Base-by-base conservation (phyloP, 2,797 vertebrate genomes). In the Percopsis omiscomaycus region DNA sequence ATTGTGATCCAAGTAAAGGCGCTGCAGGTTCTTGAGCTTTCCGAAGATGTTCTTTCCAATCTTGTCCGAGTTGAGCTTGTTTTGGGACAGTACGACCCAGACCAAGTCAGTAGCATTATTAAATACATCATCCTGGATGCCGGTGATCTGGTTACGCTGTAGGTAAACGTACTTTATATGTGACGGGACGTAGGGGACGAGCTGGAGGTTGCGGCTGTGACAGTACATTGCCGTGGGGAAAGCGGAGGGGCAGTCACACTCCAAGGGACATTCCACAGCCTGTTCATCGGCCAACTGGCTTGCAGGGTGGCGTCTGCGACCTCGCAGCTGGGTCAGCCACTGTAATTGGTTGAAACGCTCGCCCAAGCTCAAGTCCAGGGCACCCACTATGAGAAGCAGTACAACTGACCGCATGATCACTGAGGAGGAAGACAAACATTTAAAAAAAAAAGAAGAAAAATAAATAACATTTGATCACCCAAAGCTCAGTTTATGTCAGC, bases 141-240 rank as follows among this genome's bases (percentile, higher is more conserved):
- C 89, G 1, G 93, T 91, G 71, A 99, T 95, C 85, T 93, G 92
- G 85, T 99, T 99, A 51, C 90, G 93, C 75, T 98, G 94, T 64
- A 98, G 88, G 84, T 98, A 99, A 69, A 96, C 94, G 5, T 99
- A 99, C 73, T 97, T 95, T 74, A 99, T 95, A 54, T 94, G 94
- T 14, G 93, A 70, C 42, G 97, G 97, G n/a, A 98, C 89, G 4
- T 94, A 92, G 0, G 97, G 96, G 46, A 99, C 89, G 0, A 92
- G 94, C 80, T 95, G 95, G 55, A 99, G 86, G 83, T 95, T 96
- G 59, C 96, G 93, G 64, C 88, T 86, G 67, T 98, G 92, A 59
- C 97, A 99, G 82, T 97, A 98, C 97, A 98, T 98, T 42, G 96
- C 97, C 0, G 86, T 84, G 13, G 95, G 95, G 64, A 95, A 98